Percentiles rank a stretch among this genome's conserved stretches.
These are phyloP conservation scores for Musca vetustissima DNA, from an alignment of 1,140 invertebrate species.

Conservation along the genomic window DNA sequence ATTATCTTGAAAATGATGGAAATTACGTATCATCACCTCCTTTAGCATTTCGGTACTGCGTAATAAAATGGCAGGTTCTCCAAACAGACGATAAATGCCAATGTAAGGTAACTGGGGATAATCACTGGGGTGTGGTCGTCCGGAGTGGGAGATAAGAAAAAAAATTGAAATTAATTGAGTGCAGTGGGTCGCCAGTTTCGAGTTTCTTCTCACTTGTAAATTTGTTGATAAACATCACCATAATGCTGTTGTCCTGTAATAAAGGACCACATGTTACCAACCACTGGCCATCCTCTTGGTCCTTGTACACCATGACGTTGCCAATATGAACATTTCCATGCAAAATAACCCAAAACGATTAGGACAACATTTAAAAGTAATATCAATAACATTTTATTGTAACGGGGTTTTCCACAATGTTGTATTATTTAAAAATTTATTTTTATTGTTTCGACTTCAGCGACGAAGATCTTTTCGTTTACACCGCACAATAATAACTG, in stretches of 20 bases:
- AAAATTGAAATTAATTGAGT: background rate
- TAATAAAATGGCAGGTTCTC: constrained; percentile 39
- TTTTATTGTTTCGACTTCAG: too few species aligned
- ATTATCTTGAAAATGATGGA: constrained; percentile 37
- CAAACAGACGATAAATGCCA: constrained; percentile 42
- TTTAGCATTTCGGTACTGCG: constrained; percentile 31
- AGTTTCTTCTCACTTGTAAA: constrained; percentile 36
- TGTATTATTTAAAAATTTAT: too few species aligned
- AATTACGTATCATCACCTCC: constrained; percentile 34
- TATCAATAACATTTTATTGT: background rate
- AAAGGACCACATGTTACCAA: constrained; percentile 40
- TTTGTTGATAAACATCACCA: constrained; percentile 34
- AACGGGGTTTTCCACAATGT: too few species aligned
- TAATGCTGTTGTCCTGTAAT: constrained; percentile 31
- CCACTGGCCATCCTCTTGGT: constrained; percentile 33
- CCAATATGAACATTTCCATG: constrained; percentile 33
- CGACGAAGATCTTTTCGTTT: too few species aligned
- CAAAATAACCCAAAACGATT: background rate
- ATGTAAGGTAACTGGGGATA: constrained; percentile 33
- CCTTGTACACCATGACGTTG: constrained; percentile 30
- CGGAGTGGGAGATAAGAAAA: background rate
- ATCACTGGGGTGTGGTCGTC: constrained; percentile 21
- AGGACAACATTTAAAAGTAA: background rate
- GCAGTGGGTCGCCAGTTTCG: background rate
- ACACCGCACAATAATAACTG: too few species aligned